Percentiles rank a stretch among this genome's conserved stretches.
Conservation (phyloP, 2,797 vertebrate genomes). For the Columba guinea region DNA sequence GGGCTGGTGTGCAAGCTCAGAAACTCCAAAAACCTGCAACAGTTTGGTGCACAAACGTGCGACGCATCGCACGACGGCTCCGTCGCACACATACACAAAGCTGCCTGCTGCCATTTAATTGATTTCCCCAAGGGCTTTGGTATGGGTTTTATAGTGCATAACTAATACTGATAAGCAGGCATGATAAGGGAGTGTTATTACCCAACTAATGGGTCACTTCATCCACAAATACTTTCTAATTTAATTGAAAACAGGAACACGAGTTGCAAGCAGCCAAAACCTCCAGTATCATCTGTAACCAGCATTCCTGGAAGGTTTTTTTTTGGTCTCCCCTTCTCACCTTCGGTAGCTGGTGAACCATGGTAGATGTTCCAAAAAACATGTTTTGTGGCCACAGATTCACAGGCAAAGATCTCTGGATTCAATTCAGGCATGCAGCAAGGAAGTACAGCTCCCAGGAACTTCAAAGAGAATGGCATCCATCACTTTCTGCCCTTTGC, state of each 20-base stretch:
- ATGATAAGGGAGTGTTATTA: slow-evolving; percentile 65
- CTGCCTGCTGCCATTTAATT: slow-evolving; percentile 20
- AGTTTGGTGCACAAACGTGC: not conserved
- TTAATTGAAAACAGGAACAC: slow-evolving; percentile 64
- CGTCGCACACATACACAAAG: not conserved
- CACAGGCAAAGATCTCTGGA: slow-evolving; percentile 26
- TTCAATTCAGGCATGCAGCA: slow-evolving; percentile 6
- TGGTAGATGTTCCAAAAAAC: slow-evolving; percentile 8
- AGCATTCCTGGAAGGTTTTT: not conserved
- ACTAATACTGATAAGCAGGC: slow-evolving; percentile 75
- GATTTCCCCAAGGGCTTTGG: slow-evolving; percentile 54
- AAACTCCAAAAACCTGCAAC: not conserved
- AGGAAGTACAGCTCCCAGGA: slow-evolving; percentile 46
- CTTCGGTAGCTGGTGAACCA: slow-evolving; percentile 23
- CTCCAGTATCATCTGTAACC: accelerated
- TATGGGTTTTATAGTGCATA: slow-evolving; percentile 67
- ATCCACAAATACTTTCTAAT: slow-evolving; percentile 58
- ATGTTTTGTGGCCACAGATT: not conserved
- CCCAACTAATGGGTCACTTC: slow-evolving; percentile 62
- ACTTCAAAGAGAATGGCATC: slow-evolving; percentile 49
- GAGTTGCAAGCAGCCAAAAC: not conserved
- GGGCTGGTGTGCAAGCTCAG: not conserved
- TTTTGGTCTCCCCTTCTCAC: not conserved
- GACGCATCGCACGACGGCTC: not conserved
- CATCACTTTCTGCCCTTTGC: slow-evolving; percentile 42